Evolutionary conservation across 2,113 vertebrate genomes (phyloP), one percentile per base, ranked within the genome.

Genomic region (Malaclemys terrapin): DNA sequence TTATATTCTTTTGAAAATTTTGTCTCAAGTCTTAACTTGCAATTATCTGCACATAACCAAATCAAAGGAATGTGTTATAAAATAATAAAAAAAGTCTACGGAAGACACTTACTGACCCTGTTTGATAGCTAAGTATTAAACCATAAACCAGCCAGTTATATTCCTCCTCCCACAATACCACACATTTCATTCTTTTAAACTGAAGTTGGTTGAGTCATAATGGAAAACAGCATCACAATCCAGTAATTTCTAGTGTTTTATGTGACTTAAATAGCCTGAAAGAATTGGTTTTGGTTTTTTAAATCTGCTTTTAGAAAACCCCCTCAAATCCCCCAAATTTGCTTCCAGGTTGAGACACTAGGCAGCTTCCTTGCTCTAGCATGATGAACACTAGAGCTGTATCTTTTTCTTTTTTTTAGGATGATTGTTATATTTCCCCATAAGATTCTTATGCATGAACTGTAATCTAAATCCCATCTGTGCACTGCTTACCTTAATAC

Each of bases 401-500:
- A 62, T 65, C 38, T 52, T n/a, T 75, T 38, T 38, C 10, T 10
- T 72, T 72, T 76, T 75, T 31, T 16, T 22, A 65, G 20, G 22
- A 24, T 4, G 38, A 53, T 35, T 38, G 57, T 76, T 72, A 56
- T 31, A 49, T 38, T 89, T 19, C 88, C 27, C 52, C 35, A 2
- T 87, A 87, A 84, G 56, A 22, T 1, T 38, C 45, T 75, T 84
- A n/a, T 31, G 4, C 49, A 17, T 5, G 42, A 89, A 79, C 8
- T 90, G 13, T 57, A 59, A 12, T 80, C 54, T 38, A 93, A 75
- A 81, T 57, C 54, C 2, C 35, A 45, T 89, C 86, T 86, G 50
- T 89, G 80, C 6, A 59, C 12, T 19, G 56, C 96, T 97, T 98
- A 99, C 99, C 98, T 99, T 99, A 90, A 99, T 99, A 95, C 99